phyloP scores from a whole-genome alignment of 2,113 vertebrate genomes.

The Neodontobutis hainanensis region DNA sequence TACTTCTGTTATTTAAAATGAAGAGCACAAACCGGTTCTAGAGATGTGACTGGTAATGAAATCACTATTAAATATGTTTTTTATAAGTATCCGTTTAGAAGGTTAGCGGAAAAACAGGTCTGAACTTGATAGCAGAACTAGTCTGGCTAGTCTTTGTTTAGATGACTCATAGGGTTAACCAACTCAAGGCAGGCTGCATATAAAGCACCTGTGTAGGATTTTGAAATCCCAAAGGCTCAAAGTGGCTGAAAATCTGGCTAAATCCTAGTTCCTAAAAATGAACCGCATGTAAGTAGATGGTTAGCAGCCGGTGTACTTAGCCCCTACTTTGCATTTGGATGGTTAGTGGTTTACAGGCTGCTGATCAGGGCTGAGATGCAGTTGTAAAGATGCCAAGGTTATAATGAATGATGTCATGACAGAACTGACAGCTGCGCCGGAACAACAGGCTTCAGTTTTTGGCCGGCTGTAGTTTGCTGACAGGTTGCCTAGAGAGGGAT shows the following conservation, averaged over 20 bases:
- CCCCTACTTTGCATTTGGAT: conserved; percentile 22
- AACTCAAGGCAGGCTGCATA: conserved; percentile 2
- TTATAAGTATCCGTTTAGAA: neutral
- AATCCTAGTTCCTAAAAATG: neutral
- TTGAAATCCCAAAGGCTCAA: neutral
- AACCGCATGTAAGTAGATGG: neutral
- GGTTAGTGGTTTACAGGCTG: conserved; percentile 12
- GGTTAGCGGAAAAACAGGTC: conserved; percentile 34
- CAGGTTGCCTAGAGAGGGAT: conserved; percentile 49
- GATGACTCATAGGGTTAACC: conserved; percentile 25
- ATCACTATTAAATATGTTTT: conserved; percentile 4
- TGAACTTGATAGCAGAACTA: conserved; percentile 19
- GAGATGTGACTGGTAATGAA: neutral
- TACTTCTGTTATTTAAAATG: neutral
- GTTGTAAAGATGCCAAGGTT: conserved; percentile 39
- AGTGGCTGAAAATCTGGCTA: neutral
- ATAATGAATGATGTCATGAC: conserved; percentile 60
- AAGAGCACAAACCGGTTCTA: neutral
- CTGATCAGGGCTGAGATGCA: conserved; percentile 20
- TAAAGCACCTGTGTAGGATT: conserved; percentile 6
- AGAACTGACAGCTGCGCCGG: conserved; percentile 54
- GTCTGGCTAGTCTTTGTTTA: conserved; percentile 27
- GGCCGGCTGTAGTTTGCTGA: conserved; percentile 49
- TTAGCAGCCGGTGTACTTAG: conserved; percentile 9
- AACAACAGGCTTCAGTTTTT: conserved; percentile 60